These are phyloP conservation scores for Nyctereutes procyonoides DNA, from an alignment of 2,113 vertebrate genomes.

Conservation along the genomic window DNA sequence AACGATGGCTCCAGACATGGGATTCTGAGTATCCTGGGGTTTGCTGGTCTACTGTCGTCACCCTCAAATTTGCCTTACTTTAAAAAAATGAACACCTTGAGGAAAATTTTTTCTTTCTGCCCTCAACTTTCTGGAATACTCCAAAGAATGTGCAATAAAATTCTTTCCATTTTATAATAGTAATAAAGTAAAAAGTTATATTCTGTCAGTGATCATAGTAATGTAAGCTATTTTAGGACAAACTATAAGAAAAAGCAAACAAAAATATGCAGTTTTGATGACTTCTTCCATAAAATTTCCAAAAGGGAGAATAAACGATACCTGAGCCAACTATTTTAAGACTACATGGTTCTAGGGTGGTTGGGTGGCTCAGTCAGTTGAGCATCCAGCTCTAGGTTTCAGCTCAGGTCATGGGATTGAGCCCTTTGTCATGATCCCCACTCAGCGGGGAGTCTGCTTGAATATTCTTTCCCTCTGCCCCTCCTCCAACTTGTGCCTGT, in stretches of 20 bases:
- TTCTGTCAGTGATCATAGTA: slow-evolving; percentile 20
- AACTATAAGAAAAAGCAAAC: background rate
- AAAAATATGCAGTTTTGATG: slow-evolving; percentile 1
- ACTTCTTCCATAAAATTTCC: slow-evolving; percentile 53
- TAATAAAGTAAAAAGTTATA: slow-evolving; percentile 56
- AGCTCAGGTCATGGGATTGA: background rate
- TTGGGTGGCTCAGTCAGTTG: background rate
- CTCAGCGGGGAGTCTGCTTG: background rate
- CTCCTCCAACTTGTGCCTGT: background rate
- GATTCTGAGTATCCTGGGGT: background rate
- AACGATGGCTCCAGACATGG: background rate
- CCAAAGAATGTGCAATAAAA: slow-evolving; percentile 15
- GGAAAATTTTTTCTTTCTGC: slow-evolving; percentile 7
- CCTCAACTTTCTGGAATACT: slow-evolving; percentile 7
- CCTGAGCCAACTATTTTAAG: slow-evolving; percentile 46
- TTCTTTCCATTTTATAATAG: slow-evolving; percentile 1
- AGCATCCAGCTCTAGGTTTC: background rate
- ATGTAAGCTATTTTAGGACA: slow-evolving; percentile 16
- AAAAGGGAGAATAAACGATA: slow-evolving; percentile 43
- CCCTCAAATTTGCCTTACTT: background rate
- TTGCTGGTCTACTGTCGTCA: background rate
- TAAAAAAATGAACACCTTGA: background rate
- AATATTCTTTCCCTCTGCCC: background rate
- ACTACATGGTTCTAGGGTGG: background rate
- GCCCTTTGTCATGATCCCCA: background rate